These are phyloP conservation scores for Stomatorhinus ivindoensis DNA, from an alignment of 2,113 vertebrate species.

Conservation along the genomic window DNA sequence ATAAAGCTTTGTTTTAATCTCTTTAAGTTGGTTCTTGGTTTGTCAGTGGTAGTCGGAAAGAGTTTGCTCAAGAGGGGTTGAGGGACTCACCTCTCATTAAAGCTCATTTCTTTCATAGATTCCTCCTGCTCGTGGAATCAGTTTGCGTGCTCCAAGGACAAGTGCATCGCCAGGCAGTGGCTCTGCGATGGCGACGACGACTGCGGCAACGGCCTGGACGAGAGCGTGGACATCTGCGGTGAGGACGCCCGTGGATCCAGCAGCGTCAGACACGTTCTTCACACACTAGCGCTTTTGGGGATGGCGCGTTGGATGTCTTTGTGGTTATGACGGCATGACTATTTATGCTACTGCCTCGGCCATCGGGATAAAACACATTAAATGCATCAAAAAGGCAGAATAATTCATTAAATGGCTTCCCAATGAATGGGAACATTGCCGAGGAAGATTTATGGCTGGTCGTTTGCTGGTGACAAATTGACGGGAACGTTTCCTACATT, in stretches of 20 bases:
- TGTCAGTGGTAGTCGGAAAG: neutral
- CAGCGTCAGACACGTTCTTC: neutral
- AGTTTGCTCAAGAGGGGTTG: neutral
- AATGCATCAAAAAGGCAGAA: constrained; percentile 9
- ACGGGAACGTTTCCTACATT: neutral
- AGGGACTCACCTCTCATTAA: neutral
- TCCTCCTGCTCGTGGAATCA: constrained; percentile 94
- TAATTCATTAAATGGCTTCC: neutral
- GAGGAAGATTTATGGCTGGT: constrained; percentile 32
- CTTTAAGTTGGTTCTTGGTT: neutral
- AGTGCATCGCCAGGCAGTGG: constrained; percentile 95
- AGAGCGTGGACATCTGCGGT: constrained; percentile 85
- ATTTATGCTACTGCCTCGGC: neutral
- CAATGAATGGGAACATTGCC: constrained; percentile 17
- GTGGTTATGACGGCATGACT: neutral
- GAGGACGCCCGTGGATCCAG: constrained; percentile 24
- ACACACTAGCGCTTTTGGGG: neutral
- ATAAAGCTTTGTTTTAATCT: neutral
- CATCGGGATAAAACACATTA: neutral
- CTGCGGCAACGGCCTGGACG: constrained; percentile 85
- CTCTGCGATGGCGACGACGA: constrained; percentile 92
- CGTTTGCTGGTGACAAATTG: neutral
- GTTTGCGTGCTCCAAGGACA: constrained; percentile 89
- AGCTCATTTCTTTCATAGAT: constrained; percentile 56
- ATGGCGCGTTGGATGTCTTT: neutral